These are phyloP conservation scores for Melanotaenia maccullochi DNA, from an alignment of 2,797 vertebrate species.

Conservation along the genomic window DNA sequence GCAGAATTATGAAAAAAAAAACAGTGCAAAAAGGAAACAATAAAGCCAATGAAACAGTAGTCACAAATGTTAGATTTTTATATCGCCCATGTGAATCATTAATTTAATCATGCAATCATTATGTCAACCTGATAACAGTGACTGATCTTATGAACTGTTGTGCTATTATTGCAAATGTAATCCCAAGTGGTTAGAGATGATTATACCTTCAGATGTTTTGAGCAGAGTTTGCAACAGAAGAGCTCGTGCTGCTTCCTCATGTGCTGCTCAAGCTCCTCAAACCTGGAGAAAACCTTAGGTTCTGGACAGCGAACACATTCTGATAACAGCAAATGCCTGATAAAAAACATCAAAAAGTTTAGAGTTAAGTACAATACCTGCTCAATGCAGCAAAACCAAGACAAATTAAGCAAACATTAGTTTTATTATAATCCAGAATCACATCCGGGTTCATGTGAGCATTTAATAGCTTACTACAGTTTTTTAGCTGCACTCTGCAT, in stretches of 20 bases:
- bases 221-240: conserved; percentile 96
- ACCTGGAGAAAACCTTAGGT: conserved; percentile 88
- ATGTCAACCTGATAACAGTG: neutral
- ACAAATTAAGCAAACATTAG: neutral
- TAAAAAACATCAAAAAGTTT: neutral
- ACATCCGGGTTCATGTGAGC: neutral
- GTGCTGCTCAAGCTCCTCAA: conserved; percentile 94
- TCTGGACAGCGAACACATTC: conserved; percentile 90
- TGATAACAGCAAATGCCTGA: conserved; percentile 90
- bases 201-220: conserved; percentile 92
- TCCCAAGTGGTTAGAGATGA: neutral
- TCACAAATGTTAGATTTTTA: neutral
- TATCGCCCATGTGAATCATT: neutral
- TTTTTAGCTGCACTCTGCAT: neutral
- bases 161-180: neutral
- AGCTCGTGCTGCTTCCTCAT: conserved; percentile 97
- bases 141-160: neutral
- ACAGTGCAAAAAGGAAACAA: neutral
- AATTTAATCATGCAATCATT: neutral
- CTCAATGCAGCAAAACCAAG: neutral
- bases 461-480: neutral
- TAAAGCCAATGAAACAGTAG: neutral
- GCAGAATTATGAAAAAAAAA: neutral
- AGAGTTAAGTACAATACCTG: neutral
- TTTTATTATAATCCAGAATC: neutral